These are phyloP conservation scores for Rotaria macrura DNA, from an alignment of 2,888 invertebrate species.

Conservation along the genomic window DNA sequence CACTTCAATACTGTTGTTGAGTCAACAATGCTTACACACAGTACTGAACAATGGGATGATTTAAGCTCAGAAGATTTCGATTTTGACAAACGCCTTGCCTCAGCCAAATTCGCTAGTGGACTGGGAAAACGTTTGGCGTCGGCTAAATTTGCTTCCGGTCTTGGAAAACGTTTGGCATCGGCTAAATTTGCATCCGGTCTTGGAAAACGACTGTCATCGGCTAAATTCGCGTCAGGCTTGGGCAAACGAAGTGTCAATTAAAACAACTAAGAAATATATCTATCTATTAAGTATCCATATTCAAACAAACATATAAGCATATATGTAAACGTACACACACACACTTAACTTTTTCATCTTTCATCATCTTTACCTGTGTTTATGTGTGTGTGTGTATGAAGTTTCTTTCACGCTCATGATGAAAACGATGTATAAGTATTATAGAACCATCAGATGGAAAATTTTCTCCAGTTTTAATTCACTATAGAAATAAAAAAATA, in stretches of 20 bases:
- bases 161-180: neutral
- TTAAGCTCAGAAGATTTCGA: neutral
- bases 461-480: neutral
- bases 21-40: neutral
- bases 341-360: neutral
- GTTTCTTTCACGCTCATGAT: neutral
- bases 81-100: neutral
- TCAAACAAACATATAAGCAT: no score
- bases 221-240: neutral
- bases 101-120: neutral
- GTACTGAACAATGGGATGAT: neutral
- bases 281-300: no score
- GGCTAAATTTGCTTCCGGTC: neutral
- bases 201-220: neutral
- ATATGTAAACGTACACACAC: neutral
- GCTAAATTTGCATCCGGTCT: neutral
- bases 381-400: neutral
- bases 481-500: neutral
- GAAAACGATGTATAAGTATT: neutral
- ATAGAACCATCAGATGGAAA: neutral
- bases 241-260: neutral
- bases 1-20: neutral
- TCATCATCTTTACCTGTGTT: neutral
- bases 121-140: neutral
- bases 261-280: neutral